phyloP scores from a whole-genome alignment of 2,797 vertebrate species.

The Bryconaethiops microstoma region DNA sequence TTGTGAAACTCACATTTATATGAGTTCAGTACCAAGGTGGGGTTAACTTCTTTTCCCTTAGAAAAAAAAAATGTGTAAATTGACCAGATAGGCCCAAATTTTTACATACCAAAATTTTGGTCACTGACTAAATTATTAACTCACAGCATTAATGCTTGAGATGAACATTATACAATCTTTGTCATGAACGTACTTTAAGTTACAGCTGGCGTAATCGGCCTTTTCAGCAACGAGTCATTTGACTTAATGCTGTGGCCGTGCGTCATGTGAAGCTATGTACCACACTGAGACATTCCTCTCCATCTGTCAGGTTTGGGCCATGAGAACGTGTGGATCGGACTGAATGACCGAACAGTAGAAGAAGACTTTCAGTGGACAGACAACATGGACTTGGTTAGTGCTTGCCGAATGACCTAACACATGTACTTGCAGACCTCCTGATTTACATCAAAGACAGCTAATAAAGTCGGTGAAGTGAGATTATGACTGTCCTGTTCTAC shows the following conservation, averaged over 20 bases:
- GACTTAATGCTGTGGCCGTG: background rate
- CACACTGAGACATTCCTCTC: conserved; percentile 7
- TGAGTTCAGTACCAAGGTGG: too few relatives aligned
- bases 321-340: conserved; percentile 93
- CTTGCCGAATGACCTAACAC: background rate
- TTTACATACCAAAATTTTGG: too few relatives aligned
- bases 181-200: background rate
- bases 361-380: conserved; percentile 98
- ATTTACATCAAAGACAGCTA: background rate
- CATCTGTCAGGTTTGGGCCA: conserved; percentile 84
- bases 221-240: background rate
- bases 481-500: background rate
- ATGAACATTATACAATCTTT: background rate
- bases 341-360: conserved; percentile 94
- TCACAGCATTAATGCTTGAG: background rate
- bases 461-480: background rate
- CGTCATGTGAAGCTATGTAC: background rate
- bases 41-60: too few relatives aligned
- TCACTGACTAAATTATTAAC: too few relatives aligned
- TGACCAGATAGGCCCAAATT: too few relatives aligned
- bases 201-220: background rate
- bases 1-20: too few relatives aligned
- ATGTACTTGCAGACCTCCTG: background rate
- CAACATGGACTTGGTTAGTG: conserved; percentile 84
- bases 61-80: too few relatives aligned